Base-by-base conservation (phyloP, 2,888 invertebrate genomes). In the Hemicrepidius hirtus region DNA sequence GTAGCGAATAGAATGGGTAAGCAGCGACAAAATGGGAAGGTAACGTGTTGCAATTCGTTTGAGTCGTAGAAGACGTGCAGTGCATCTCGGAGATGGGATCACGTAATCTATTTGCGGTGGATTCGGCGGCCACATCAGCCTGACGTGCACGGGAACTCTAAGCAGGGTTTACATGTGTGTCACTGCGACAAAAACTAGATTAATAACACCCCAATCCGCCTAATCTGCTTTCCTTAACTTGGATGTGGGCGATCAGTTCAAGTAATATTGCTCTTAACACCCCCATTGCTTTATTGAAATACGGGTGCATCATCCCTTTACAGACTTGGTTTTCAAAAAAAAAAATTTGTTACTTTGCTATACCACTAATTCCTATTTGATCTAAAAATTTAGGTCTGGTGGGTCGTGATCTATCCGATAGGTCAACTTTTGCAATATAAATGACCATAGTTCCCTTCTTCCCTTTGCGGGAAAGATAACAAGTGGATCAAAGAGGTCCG, bases 81-180 rank as follows among this genome's bases (percentile, higher is more conserved):
- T 79, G 84, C 83, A 84, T 77, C 77, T 68, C 72, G 68, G 77
- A 82, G 84, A 84, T 84, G 84, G 82, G 83, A 85, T 85, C 86
- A 86, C 85, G 85, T 85, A 85, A 85, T 86, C 86, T 85, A 85
- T 86, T 85, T 85, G 85, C 81, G 83, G 84, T 80, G 81, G 83
- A 81, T 82, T 77, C 80, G 81, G 78, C 77, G 79, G 81, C 80
- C 79, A 80, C 78, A 71, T 73, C 78, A 75, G 62, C 76, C 78
- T 83, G 82, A 85, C 85, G 84, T 84, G 84, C 80, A 75, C 77
- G 76, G 84, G 74, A 80, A 82, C 79, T 74, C 81, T 81, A 84
- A 84, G 80, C 74, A 66, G 75, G 71, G 71, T 74, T 69, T 75
- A 80, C 79, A 79, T 80, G 81, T 81, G 81, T 80, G 80, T 82